Base-by-base conservation (phyloP, 2,797 vertebrate species). In the Thripadectes ignobilis region DNA sequence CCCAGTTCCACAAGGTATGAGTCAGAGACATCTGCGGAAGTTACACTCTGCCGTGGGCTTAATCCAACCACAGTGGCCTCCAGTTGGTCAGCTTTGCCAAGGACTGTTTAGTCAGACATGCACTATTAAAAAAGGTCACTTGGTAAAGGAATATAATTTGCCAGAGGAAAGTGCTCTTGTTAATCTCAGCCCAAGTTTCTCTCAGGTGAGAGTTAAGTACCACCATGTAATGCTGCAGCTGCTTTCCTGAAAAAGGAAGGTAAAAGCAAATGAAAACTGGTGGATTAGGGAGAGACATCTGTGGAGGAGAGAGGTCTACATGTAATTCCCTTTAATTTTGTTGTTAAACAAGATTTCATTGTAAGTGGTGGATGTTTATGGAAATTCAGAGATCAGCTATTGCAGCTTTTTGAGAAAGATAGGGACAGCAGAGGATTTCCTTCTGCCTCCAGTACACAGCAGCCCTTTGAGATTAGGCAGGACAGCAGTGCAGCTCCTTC, bases 11-110 rank as follows among this genome's bases (percentile, higher is more conserved):
- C 77, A 54, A 94, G 83, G 85, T 95, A 94, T 97, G 95, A 96
- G 95, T 96, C 94, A 96, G 88, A 96, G 78, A 51, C 92, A 87
- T 71, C 80, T 97, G 92, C 68, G 39, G 95, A 96, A 96, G 92
- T 95, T 92, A 29, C 61, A 63, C 51, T 92, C 62, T 62, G 83
- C 88, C 92, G 52, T 85, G 91, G 93, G 83, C 93, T 95, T 87
- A 71, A 86, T 94, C 78, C 83, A 94, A 4, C 90, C n/a, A 0
- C 84, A 74, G 58, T n/a, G 69, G 92, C 90, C 77, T 93, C 88
- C 90, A 74, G 88, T 89, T 93, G 93, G 95, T 95, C 92, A 85
- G 94, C 72, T 85, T 80, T 93, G 93, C 95, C 88, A 95, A 77
- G 72, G 77, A 91, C 74, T 92, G 52, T 88, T 96, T 79, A 96